Base-by-base conservation (phyloP, 2,113 vertebrate genomes). In the Platichthys flesus region DNA sequence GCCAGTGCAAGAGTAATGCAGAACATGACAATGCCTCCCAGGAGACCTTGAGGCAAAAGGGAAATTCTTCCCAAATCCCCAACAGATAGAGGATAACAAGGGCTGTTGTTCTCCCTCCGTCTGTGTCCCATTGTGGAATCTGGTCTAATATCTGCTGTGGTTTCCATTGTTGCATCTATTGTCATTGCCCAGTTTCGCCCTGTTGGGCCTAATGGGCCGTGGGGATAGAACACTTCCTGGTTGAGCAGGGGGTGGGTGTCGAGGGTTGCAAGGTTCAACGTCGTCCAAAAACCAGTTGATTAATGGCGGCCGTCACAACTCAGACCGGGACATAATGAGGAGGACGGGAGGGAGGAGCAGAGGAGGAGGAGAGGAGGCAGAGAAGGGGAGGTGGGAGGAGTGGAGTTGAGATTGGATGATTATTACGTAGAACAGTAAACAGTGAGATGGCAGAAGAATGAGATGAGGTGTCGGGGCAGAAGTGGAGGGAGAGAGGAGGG, bases 171-270 rank as follows among this genome's bases (percentile, higher is more conserved):
- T 61, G 35, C 37, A 16, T 76, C 81, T 62, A 82, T 93, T 92
- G 89, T 92, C 47, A 49, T 58, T 26, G 24, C 26, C 47, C 65
- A 62, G 78, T 88, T 86, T 79, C 71, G 71, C 84, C 84, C 74
- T 81, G 88, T 92, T 91, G 79, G 88, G 88, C 40, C 88, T 84
- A 87, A 90, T 90, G 83, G 83, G 69, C 71, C 81, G 61, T 81
- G 42, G 78, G 90, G 84, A 91, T 85, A 83, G 73, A 92, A 92
- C 71, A 92, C 91, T 93, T 95, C 93, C 94, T 93, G 72, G 73
- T 85, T 49, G 73, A 82, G 60, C 85, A 71, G 78, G 12, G 71
- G 71, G 74, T 89, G 90, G 92, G 88, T 73, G 86, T 86, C 57
- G 67, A 71, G 85, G 88, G 89, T 89, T 80, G 75, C 81, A 82